Percentiles rank a stretch among this genome's conserved stretches.
These are phyloP conservation scores for Psettodes erumei DNA, from an alignment of 2,113 vertebrate genomes.

Conservation along the genomic window DNA sequence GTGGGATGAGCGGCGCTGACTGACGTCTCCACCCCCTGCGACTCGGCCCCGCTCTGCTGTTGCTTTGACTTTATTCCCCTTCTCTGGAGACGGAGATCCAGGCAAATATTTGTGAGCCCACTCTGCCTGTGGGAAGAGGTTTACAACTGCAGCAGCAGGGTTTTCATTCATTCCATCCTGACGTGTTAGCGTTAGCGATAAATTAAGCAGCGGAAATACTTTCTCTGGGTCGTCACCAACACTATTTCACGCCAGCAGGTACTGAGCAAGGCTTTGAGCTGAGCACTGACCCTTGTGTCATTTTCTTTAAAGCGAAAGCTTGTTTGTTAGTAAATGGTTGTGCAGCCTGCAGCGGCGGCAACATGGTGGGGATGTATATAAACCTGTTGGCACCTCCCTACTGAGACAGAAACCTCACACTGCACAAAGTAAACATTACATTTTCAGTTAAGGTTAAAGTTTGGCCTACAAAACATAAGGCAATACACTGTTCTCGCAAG, in stretches of 20 bases:
- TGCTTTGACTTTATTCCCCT: slow-evolving; percentile 10
- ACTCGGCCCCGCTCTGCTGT: too few species aligned
- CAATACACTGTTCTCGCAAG: background rate
- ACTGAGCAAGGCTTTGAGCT: background rate
- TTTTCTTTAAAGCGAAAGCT: background rate
- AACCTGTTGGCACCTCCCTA: too few species aligned
- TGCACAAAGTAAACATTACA: too few species aligned
- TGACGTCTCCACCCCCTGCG: slow-evolving; percentile 30
- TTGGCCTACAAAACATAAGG: too few species aligned
- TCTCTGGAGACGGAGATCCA: slow-evolving; percentile 1
- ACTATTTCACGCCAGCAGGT: background rate
- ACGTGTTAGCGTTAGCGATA: background rate
- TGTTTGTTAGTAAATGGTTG: background rate
- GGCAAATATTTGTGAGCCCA: slow-evolving; percentile 24
- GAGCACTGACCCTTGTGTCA: background rate
- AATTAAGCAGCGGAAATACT: background rate
- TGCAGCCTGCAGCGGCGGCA: background rate
- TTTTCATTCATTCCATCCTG: background rate
- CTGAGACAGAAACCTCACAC: too few species aligned
- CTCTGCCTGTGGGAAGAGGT: slow-evolving; percentile 10
- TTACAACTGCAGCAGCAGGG: background rate
- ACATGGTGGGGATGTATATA: too few species aligned
- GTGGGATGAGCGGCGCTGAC: slow-evolving; percentile 39
- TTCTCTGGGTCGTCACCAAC: background rate
- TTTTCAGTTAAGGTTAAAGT: too few species aligned